These are phyloP conservation scores for Pachyramphus minor DNA, from an alignment of 2,113 vertebrate genomes.

Conservation along the genomic window DNA sequence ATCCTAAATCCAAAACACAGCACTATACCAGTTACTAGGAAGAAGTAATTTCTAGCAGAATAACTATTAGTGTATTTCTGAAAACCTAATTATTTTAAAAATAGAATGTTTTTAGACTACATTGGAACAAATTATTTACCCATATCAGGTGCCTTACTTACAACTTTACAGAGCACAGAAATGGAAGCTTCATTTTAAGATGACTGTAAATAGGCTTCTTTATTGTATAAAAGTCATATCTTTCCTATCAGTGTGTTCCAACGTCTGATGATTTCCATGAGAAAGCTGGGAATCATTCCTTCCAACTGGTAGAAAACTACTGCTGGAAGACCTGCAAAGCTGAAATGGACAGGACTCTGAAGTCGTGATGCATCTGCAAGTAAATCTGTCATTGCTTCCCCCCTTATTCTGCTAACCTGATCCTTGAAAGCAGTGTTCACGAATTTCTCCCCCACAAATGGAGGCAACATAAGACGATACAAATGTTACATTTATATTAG, in stretches of 20 bases:
- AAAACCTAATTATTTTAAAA: neutral
- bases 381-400: neutral
- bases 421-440: neutral
- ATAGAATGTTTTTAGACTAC: neutral
- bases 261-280: neutral
- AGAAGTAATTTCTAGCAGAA: no score
- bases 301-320: neutral
- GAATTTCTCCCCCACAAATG: neutral
- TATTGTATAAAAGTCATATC: neutral
- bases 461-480: neutral
- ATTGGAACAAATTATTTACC: neutral
- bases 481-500: neutral
- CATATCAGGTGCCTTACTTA: neutral
- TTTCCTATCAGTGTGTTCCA: neutral
- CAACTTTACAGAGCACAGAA: neutral
- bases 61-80: neutral
- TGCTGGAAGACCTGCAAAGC: neutral
- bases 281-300: neutral
- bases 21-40: neutral
- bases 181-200: neutral
- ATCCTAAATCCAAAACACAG: neutral
- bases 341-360: neutral
- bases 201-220: neutral
- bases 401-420: neutral
- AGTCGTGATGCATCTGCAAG: neutral